phyloP scores from a whole-genome alignment of 2,113 vertebrate species.

The Hippolais icterina region DNA sequence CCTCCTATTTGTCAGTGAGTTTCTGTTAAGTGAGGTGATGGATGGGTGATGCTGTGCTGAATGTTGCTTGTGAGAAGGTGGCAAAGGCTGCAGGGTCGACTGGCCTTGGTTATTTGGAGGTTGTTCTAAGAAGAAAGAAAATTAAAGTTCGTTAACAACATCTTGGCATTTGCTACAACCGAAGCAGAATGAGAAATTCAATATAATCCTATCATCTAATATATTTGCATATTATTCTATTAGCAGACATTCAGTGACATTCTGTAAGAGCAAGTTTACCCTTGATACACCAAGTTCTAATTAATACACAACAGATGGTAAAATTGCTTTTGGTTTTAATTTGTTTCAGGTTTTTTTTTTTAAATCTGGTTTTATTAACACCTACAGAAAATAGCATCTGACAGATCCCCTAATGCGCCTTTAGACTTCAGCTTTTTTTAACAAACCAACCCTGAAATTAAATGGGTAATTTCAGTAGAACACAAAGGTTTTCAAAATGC shows the following conservation, averaged over 20 bases:
- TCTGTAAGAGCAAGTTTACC: slow-evolving; percentile 78
- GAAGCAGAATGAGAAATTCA: slow-evolving; percentile 55
- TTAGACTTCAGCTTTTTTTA: slow-evolving; percentile 75
- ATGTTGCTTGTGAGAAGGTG: slow-evolving; percentile 90
- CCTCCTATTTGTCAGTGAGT: slow-evolving; percentile 95
- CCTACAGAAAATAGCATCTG: slow-evolving; percentile 79
- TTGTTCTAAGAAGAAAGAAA: slow-evolving; percentile 82
- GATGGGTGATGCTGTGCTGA: slow-evolving; percentile 84
- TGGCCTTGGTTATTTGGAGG: slow-evolving; percentile 88
- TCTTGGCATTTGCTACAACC: slow-evolving; percentile 15
- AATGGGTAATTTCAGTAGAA: slow-evolving; percentile 76
- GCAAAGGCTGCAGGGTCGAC: slow-evolving; percentile 88
- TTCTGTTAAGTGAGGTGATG: slow-evolving; percentile 93
- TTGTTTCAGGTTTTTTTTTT: slow-evolving; percentile 72
- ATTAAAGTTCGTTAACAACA: slow-evolving; percentile 52
- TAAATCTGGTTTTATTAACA: slow-evolving; percentile 79
- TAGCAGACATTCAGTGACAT: slow-evolving; percentile 74
- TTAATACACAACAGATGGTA: slow-evolving; percentile 85
- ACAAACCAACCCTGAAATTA: slow-evolving; percentile 80
- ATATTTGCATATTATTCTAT: slow-evolving; percentile 78
- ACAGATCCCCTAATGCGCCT: slow-evolving; percentile 74
- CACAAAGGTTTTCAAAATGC: slow-evolving; percentile 75
- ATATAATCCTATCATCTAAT: slow-evolving; percentile 46
- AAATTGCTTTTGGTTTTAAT: slow-evolving; percentile 81
- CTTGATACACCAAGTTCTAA: slow-evolving; percentile 78